phyloP scores from a whole-genome alignment of 2,888 invertebrate genomes.

The Ophioninae sp. region DNA sequence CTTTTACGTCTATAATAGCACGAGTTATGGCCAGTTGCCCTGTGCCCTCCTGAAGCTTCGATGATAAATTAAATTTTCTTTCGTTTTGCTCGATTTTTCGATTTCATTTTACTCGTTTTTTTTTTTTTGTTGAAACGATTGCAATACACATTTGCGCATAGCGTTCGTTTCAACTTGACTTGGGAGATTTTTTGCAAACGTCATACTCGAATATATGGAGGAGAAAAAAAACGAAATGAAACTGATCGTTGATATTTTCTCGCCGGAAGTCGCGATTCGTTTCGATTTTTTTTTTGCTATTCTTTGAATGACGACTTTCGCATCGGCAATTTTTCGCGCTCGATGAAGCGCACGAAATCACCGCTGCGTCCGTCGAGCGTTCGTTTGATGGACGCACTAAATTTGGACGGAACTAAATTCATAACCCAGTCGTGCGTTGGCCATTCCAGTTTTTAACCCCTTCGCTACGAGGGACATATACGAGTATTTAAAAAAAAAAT shows the following conservation, averaged over 20 bases:
- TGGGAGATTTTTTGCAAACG: background rate
- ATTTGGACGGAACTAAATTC: slow-evolving; percentile 8
- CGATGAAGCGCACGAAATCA: slow-evolving; percentile 33
- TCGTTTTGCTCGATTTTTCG: too few species aligned
- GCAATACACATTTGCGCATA: background rate
- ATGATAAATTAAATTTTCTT: too few species aligned
- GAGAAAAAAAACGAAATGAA: background rate
- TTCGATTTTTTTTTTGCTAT: background rate
- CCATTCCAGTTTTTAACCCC: background rate
- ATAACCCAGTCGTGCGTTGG: slow-evolving; percentile 3
- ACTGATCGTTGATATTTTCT: slow-evolving; percentile 6
- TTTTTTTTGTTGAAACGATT: too few species aligned
- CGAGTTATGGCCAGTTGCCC: background rate
- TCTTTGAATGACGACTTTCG: background rate
- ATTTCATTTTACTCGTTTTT: too few species aligned
- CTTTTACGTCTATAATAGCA: background rate
- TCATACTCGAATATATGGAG: background rate
- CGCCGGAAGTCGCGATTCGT: background rate
- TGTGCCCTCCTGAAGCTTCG: background rate
- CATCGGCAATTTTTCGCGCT: slow-evolving; percentile 10
- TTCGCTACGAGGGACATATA: background rate
- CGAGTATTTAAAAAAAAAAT: too few species aligned
- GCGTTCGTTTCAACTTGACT: background rate
- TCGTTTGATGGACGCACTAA: slow-evolving; percentile 15
- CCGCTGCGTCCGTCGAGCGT: background rate